Conservation (phyloP, 1,140 invertebrate genomes). For the Pectinophora gossypiella region DNA sequence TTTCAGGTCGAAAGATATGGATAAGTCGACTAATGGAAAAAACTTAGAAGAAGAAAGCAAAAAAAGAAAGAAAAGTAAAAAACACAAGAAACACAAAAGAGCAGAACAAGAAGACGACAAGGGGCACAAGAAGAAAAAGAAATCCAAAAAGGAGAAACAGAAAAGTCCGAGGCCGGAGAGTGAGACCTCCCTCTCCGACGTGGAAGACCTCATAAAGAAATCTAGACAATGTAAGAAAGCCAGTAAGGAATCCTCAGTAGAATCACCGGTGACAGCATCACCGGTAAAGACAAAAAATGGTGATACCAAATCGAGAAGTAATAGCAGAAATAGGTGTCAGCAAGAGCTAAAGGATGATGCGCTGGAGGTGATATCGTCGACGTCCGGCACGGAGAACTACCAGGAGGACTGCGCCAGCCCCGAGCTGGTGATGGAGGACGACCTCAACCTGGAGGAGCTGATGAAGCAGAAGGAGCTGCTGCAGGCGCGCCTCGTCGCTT, state of each 20-base stretch:
- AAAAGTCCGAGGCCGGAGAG: slow-evolving; percentile 50
- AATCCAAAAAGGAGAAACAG: slow-evolving; percentile 49
- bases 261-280: slow-evolving; percentile 6
- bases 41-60: slow-evolving; percentile 37
- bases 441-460: slow-evolving; percentile 90
- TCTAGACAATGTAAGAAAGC: slow-evolving; percentile 30
- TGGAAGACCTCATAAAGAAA: slow-evolving; percentile 54
- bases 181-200: slow-evolving; percentile 58
- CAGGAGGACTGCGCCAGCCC: slow-evolving; percentile 85
- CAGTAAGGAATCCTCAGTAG: slow-evolving; percentile 15
- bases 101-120: slow-evolving; percentile 43
- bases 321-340: slow-evolving; percentile 36
- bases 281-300: slow-evolving; percentile 45
- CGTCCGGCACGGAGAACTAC: slow-evolving; percentile 80
- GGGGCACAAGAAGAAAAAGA: slow-evolving; percentile 43
- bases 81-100: slow-evolving; percentile 72
- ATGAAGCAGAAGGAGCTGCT: slow-evolving; percentile 90
- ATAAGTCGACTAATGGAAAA: slow-evolving; percentile 33
- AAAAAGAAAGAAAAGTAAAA: slow-evolving; percentile 74
- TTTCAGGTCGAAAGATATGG: slow-evolving; percentile 42
- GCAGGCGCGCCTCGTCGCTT: slow-evolving; percentile 79
- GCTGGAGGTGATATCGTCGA: slow-evolving; percentile 82
- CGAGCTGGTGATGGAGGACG: slow-evolving; percentile 86
- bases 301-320: slow-evolving; percentile 44
- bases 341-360: slow-evolving; percentile 32